phyloP scores from a whole-genome alignment of 2,797 vertebrate genomes.

The Choloepus didactylus region DNA sequence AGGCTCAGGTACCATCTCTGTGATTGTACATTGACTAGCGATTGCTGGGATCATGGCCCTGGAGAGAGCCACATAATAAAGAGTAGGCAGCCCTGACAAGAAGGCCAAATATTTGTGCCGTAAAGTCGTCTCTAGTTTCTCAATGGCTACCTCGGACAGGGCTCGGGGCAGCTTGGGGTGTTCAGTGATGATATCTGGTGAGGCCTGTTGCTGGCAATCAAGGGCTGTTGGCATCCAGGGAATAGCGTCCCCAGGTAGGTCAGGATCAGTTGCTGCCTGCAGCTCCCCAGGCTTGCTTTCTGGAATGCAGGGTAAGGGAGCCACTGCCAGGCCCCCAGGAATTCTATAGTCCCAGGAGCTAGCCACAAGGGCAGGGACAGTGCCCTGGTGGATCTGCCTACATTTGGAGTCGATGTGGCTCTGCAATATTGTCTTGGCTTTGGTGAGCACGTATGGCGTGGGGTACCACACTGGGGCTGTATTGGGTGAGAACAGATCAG shows the following conservation, averaged over 20 bases:
- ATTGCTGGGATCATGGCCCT: not conserved
- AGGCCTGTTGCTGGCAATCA: not conserved
- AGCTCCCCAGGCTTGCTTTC: not conserved
- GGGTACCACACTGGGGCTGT: not conserved
- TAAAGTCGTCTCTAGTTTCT: conserved; percentile 73
- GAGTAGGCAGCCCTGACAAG: conserved; percentile 75
- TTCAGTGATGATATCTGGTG: not conserved
- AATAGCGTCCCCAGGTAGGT: not conserved
- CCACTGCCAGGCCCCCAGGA: not conserved
- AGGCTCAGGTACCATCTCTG: not conserved
- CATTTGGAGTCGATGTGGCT: conserved; percentile 66
- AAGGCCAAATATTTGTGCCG: conserved; percentile 75
- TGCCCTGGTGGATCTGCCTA: conserved; percentile 68
- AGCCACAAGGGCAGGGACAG: not conserved
- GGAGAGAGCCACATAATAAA: conserved; percentile 63
- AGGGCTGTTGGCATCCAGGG: not conserved
- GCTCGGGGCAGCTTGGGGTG: not conserved
- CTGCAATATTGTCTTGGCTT: conserved; percentile 33
- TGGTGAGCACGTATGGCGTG: conserved; percentile 9
- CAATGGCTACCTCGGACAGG: conserved; percentile 36
- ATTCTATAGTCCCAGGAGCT: conserved; percentile 36
- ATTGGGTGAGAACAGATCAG: not conserved
- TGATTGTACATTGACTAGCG: not conserved
- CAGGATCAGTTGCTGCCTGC: not conserved
- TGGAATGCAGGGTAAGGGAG: not conserved